Evolutionary conservation across 2,888 invertebrate genomes (phyloP).

Genomic region (Diploptera punctata): DNA sequence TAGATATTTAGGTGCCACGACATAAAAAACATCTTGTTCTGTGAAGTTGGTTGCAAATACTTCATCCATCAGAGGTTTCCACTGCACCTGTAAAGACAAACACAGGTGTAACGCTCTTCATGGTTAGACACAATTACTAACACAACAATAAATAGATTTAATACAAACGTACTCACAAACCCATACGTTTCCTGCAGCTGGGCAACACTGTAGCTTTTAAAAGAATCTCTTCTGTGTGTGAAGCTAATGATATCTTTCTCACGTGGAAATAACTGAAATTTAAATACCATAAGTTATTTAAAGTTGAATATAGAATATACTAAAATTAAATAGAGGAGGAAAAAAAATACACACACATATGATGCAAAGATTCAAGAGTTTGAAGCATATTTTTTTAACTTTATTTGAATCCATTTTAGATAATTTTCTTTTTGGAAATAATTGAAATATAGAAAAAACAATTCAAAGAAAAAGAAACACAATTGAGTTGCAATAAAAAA

Average conservation of each 20-base stretch:
- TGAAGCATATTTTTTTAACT: too few species aligned
- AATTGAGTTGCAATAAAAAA: too few species aligned
- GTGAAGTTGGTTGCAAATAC: constrained; percentile 47
- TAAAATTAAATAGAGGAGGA: too few species aligned
- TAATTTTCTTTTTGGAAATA: too few species aligned
- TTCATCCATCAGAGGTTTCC: constrained; percentile 48
- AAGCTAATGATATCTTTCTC: constrained; percentile 55
- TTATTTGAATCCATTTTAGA: too few species aligned
- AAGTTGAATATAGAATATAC: too few species aligned
- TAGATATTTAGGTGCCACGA: constrained; percentile 50
- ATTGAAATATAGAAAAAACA: too few species aligned
- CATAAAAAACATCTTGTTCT: constrained; percentile 48
- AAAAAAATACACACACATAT: too few species aligned
- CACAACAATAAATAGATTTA: too few species aligned
- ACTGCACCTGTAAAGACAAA: constrained; percentile 45
- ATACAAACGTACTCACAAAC: constrained; percentile 52
- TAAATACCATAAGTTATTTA: too few species aligned
- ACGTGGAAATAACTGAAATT: constrained; percentile 54
- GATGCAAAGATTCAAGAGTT: too few species aligned
- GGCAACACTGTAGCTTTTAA: constrained; percentile 54
- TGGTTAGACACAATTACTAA: background rate
- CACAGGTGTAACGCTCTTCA: background rate
- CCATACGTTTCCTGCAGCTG: constrained; percentile 56
- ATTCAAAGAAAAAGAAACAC: too few species aligned
- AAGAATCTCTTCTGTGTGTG: constrained; percentile 53